These are phyloP conservation scores for Oreochromis mossambicus DNA, from an alignment of 2,797 vertebrate species.

Conservation along the genomic window DNA sequence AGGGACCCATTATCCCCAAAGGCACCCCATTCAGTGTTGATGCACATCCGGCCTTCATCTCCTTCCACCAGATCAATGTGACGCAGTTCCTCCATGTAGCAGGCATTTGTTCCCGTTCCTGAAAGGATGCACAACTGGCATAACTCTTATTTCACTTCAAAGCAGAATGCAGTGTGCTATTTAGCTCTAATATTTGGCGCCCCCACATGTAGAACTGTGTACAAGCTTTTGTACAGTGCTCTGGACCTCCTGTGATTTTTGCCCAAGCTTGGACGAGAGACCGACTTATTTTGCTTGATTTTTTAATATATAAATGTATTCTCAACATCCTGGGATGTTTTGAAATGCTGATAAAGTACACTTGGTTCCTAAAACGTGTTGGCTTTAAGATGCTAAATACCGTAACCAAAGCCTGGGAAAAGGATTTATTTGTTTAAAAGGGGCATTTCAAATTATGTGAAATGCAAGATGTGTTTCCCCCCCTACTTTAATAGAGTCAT, in stretches of 20 bases:
- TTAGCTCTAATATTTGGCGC: constrained; percentile 6
- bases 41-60: constrained; percentile 96
- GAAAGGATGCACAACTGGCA: not conserved
- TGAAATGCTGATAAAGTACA: not conserved
- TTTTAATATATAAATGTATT: not conserved
- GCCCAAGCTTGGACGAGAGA: not conserved
- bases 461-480: not conserved
- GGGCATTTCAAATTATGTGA: not conserved
- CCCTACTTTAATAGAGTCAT: not conserved
- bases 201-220: constrained; percentile 9
- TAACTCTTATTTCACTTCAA: not conserved
- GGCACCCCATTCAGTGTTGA: constrained; percentile 94
- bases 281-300: not conserved
- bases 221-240: not conserved
- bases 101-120: constrained; percentile 95
- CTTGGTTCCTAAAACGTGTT: accelerated
- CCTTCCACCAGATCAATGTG: constrained; percentile 95
- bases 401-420: not conserved
- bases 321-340: not conserved
- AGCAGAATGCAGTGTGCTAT: not conserved
- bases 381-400: not conserved
- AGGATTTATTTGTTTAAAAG: not conserved
- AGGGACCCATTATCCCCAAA: constrained; percentile 88
- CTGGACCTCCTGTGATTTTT: not conserved
- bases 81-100: constrained; percentile 97